Evolutionary conservation across 1,140 invertebrate genomes (phyloP).

Genomic region (Cataglyphis hispanica): DNA sequence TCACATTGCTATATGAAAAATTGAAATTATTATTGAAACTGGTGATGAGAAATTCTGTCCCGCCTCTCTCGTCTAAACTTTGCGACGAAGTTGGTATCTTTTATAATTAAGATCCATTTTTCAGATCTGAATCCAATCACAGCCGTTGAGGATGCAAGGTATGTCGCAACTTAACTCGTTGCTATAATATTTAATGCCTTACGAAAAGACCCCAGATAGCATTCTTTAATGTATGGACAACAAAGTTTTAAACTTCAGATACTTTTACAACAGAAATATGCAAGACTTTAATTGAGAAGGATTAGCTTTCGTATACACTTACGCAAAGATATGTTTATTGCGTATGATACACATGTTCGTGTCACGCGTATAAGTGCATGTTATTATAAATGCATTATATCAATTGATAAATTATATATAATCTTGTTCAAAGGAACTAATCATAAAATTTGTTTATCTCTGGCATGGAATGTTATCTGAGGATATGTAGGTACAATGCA

Average conservation of each 20-base stretch:
- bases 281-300: not conserved
- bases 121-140: conserved; percentile 76
- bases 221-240: conserved; percentile 32
- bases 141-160: conserved; percentile 79
- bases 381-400: conserved; percentile 17
- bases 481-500: conserved; percentile 8
- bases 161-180: conserved; percentile 68
- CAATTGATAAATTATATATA: not conserved
- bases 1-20: conserved; percentile 16
- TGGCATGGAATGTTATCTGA: conserved; percentile 42
- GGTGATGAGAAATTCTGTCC: conserved; percentile 28
- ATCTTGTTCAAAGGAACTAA: not conserved
- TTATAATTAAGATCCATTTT: conserved; percentile 58
- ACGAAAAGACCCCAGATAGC: conserved; percentile 66
- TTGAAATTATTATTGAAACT: conserved; percentile 20
- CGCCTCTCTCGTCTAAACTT: conserved; percentile 50
- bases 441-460: conserved; percentile 16
- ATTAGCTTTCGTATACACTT: conserved; percentile 11
- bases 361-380: conserved; percentile 15
- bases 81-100: conserved; percentile 58
- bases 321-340: conserved; percentile 54
- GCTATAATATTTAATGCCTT: conserved; percentile 66
- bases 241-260: conserved; percentile 7
- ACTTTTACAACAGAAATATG: conserved; percentile 12
- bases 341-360: conserved; percentile 50